These are phyloP conservation scores for Clarias laeviceps DNA, from an alignment of 2,797 vertebrate genomes.

Conservation along the genomic window DNA sequence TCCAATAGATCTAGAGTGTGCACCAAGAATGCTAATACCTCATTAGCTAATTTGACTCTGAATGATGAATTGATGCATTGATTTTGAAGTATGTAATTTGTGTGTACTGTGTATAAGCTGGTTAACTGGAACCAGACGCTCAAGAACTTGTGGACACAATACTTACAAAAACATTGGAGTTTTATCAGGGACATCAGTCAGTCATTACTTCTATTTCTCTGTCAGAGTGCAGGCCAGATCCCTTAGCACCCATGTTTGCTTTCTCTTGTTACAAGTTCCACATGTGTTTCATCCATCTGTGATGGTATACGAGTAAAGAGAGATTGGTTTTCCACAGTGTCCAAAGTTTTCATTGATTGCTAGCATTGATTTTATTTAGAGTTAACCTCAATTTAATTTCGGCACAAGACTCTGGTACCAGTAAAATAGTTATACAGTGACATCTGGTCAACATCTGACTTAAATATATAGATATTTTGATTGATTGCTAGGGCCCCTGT, in stretches of 20 bases:
- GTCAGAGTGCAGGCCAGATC: conserved; percentile 60
- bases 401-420: conserved; percentile 3
- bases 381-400: neutral
- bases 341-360: conserved; percentile 43
- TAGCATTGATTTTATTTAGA: conserved; percentile 1
- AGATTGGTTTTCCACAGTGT: conserved; percentile 38
- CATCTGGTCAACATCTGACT: conserved; percentile 10
- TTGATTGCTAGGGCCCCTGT: neutral
- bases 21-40: neutral
- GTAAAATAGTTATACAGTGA: neutral
- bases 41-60: neutral
- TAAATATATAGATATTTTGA: neutral
- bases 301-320: conserved; percentile 31
- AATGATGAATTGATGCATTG: conserved; percentile 2
- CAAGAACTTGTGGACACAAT: conserved; percentile 13
- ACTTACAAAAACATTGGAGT: conserved; percentile 31
- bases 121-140: conserved; percentile 26
- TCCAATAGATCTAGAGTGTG: neutral
- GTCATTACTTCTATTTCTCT: conserved; percentile 59
- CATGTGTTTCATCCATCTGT: conserved; percentile 49
- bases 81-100: conserved; percentile 25
- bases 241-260: conserved; percentile 63
- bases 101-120: conserved; percentile 16
- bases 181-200: conserved; percentile 57
- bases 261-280: conserved; percentile 56